phyloP scores from a whole-genome alignment of 2,113 vertebrate species.

The Embiotoca jacksoni region DNA sequence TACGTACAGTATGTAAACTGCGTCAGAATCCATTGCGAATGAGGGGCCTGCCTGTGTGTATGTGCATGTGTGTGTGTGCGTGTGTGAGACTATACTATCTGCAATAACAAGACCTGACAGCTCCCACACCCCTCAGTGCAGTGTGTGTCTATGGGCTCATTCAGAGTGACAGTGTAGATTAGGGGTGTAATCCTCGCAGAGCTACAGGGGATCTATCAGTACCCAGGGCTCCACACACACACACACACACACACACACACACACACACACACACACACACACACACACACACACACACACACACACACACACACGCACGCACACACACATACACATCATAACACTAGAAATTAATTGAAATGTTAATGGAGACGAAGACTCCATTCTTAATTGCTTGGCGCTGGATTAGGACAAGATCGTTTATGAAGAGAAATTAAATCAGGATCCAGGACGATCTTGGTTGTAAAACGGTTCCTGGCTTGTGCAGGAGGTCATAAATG shows the following conservation, averaged over 20 bases:
- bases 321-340: constrained; percentile 82
- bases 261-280: constrained; percentile 87
- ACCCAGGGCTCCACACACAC: constrained; percentile 75
- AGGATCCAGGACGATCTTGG: constrained; percentile 49
- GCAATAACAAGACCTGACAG: constrained; percentile 87
- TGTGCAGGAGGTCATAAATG: constrained; percentile 50
- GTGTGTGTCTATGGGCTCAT: constrained; percentile 83
- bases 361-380: constrained; percentile 85
- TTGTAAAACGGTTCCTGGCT: constrained; percentile 45
- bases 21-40: constrained; percentile 49
- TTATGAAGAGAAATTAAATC: constrained; percentile 80
- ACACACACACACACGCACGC: constrained; percentile 87
- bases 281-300: constrained; percentile 87
- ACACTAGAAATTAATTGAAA: constrained; percentile 89
- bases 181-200: constrained; percentile 88
- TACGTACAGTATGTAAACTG: constrained; percentile 51
- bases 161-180: constrained; percentile 90
- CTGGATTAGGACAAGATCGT: constrained; percentile 85
- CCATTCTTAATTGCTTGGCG: constrained; percentile 78
- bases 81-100: constrained; percentile 76
- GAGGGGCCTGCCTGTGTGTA: constrained; percentile 21
- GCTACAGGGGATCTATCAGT: constrained; percentile 83
- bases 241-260: constrained; percentile 85
- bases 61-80: constrained; percentile 35
- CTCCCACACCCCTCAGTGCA: constrained; percentile 83